phyloP scores from a whole-genome alignment of 2,888 invertebrate species.

The Patella depressa region DNA sequence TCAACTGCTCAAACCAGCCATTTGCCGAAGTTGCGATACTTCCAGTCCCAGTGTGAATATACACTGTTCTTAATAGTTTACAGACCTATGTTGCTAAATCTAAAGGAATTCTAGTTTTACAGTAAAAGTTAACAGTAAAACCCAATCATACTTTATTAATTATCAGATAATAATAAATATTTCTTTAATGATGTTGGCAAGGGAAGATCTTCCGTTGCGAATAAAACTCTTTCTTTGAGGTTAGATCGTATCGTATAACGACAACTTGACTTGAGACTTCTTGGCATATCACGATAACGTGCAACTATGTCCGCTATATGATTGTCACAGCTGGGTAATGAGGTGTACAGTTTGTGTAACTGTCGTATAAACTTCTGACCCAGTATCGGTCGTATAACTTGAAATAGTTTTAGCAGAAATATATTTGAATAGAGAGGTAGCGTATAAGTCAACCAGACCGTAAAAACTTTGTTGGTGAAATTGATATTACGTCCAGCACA shows the following conservation, averaged over 20 bases:
- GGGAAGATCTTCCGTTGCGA: conserved; percentile 38
- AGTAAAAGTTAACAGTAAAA: too few species aligned
- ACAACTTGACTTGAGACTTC: conserved; percentile 41
- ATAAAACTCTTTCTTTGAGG: conserved; percentile 43
- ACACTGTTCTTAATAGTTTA: too few species aligned
- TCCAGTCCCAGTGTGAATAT: too few species aligned
- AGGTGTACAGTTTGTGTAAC: conserved; percentile 6
- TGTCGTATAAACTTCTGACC: conserved; percentile 3
- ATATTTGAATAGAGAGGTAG: background rate
- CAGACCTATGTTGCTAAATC: too few species aligned
- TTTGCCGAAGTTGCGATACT: too few species aligned
- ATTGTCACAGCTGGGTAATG: conserved; percentile 8
- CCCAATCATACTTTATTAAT: too few species aligned
- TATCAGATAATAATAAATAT: conserved; percentile 29
- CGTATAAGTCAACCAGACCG: conserved; percentile 27
- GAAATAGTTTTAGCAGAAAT: background rate
- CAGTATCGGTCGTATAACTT: background rate
- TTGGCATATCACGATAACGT: background rate
- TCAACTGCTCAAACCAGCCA: too few species aligned
- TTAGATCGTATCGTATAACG: conserved; percentile 41
- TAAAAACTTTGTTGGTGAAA: conserved; percentile 27
- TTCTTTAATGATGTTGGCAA: conserved; percentile 41
- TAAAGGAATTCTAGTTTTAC: too few species aligned
- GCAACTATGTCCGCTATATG: conserved; percentile 9
- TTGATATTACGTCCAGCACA: conserved; percentile 38